Base-by-base conservation (phyloP, 2,888 invertebrate species). In the Chloromyia formosa region DNA sequence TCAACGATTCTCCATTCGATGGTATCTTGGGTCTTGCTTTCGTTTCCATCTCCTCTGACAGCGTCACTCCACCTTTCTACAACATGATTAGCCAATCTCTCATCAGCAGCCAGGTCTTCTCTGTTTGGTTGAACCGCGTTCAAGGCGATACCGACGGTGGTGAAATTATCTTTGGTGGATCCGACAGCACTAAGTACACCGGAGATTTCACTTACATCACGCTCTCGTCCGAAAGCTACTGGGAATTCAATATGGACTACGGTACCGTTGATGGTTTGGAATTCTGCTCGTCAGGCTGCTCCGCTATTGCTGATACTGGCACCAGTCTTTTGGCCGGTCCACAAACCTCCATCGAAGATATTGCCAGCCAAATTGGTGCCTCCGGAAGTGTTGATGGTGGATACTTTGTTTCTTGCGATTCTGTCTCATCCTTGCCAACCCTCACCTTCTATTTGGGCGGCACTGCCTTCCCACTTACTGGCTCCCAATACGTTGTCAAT, bases 1-100 rank as follows among this genome's bases (percentile, higher is more conserved):
- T 99, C 87, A 95, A 98, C 27, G 97, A 97, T 60, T 98, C 98
- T 77, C 98, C 98, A 88, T 99, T 99, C 86, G 99, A 99, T 86
- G 97, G 99, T 77, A 98, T 99, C 82, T 89, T 99, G 73, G 98
- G 98, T 77, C 91, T 98, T 90, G 97, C 90, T 0, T 98, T 95
- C 86, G 89, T 89, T 79, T 90, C 90, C 27, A 97, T 99, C 82
- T 89, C 98, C 0, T 97, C 98, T 76, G 96, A 97, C 87, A 90
- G 92, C 75, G 97, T 98, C 62, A 87, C 88, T 64, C 97, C 98
- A 0, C 94, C 96, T 71, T 97, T 98, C 85, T 92, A 97, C 86
- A 93, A 93, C 83, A 95, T 98, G 94, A 89, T 95, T 77, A 87
- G 90, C 45, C 97, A 98, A 86, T 88, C 89, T 0, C 86, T 92